These are phyloP conservation scores for Drosophila repletoides DNA, from an alignment of 1,140 invertebrate species.

Conservation along the genomic window DNA sequence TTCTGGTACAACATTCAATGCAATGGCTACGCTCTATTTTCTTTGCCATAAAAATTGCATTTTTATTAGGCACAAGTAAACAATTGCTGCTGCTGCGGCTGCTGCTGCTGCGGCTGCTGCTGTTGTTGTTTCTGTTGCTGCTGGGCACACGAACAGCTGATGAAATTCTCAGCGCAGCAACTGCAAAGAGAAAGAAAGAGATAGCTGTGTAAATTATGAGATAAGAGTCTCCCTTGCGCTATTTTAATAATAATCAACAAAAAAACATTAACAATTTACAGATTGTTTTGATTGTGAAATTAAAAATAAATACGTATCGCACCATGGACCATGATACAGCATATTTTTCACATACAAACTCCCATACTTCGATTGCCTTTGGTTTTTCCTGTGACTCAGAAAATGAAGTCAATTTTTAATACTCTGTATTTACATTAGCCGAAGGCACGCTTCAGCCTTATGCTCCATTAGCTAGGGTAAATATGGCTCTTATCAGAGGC, in stretches of 20 bases:
- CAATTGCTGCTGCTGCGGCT: slow-evolving; percentile 36
- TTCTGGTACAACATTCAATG: slow-evolving; percentile 59
- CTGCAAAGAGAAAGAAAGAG: slow-evolving; percentile 40
- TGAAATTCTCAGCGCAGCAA: slow-evolving; percentile 35
- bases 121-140: slow-evolving; percentile 23
- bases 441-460: slow-evolving; percentile 22
- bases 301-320: slow-evolving; percentile 63
- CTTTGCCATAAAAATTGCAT: slow-evolving; percentile 64
- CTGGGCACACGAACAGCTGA: slow-evolving; percentile 27
- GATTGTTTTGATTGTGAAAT: slow-evolving; percentile 68
- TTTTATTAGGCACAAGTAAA: slow-evolving; percentile 65
- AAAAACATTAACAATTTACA: slow-evolving; percentile 23
- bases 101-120: background rate
- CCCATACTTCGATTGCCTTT: too few species aligned
- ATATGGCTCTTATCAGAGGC: slow-evolving; percentile 25
- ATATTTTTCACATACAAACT: slow-evolving; percentile 7
- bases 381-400: slow-evolving; percentile 22
- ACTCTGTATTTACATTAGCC: slow-evolving; percentile 16
- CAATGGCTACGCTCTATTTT: slow-evolving; percentile 70
- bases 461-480: slow-evolving; percentile 22
- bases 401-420: slow-evolving; percentile 2
- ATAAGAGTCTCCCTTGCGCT: slow-evolving; percentile 40
- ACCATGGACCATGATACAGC: slow-evolving; percentile 53
- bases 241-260: slow-evolving; percentile 15
- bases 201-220: slow-evolving; percentile 11